These are phyloP conservation scores for Tenthredo livida DNA, from an alignment of 2,888 invertebrate species.

Conservation along the genomic window DNA sequence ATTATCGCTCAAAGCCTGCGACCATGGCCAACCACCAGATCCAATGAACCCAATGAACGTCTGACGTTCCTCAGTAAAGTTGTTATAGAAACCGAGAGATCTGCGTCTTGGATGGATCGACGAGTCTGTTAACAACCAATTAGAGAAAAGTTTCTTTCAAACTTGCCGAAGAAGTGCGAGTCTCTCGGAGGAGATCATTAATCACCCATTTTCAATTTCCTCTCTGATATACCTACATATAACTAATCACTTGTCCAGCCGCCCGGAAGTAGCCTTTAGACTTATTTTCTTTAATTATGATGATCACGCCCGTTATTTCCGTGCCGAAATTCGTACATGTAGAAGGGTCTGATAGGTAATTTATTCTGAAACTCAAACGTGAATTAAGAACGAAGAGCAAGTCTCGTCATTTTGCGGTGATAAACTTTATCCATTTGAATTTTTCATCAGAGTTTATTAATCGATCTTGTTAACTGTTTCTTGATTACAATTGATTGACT, in stretches of 20 bases:
- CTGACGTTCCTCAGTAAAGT: slow-evolving; percentile 8
- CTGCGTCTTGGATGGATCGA: slow-evolving; percentile 19
- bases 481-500: slow-evolving; percentile 4
- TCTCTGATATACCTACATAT: neutral
- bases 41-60: slow-evolving; percentile 17
- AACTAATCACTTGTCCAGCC: slow-evolving; percentile 22
- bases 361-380: neutral
- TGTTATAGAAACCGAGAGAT: neutral
- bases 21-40: neutral
- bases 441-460: slow-evolving; percentile 25
- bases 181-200: slow-evolving; percentile 35
- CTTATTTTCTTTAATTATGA: neutral
- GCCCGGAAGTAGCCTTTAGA: neutral
- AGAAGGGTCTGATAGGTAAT: neutral
- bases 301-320: neutral
- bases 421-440: slow-evolving; percentile 5
- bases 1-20: neutral
- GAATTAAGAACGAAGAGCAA: neutral
- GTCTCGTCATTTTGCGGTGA: neutral
- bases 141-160: slow-evolving; percentile 42
- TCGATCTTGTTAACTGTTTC: neutral
- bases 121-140: slow-evolving; percentile 50
- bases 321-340: neutral
- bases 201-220: slow-evolving; percentile 29
- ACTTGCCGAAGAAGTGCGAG: neutral